These are phyloP conservation scores for Mesitornis unicolor DNA, from an alignment of 2,113 vertebrate genomes.

Conservation along the genomic window DNA sequence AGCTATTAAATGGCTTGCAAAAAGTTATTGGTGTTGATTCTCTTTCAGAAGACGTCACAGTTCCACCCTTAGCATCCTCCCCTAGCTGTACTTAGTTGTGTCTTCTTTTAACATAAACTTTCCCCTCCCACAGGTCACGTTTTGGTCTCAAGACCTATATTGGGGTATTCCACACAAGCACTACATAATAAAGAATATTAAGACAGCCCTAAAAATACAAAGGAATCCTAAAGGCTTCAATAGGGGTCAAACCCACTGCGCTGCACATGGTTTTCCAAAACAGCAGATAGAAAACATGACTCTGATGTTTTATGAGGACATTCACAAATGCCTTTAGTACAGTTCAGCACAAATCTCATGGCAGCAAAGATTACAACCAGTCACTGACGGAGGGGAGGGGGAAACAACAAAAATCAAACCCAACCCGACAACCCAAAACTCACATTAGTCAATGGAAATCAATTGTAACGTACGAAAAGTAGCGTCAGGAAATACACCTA, in stretches of 20 bases:
- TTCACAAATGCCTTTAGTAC: background rate
- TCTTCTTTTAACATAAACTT: background rate
- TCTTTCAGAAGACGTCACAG: background rate
- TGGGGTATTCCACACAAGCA: background rate
- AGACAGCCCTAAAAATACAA: background rate
- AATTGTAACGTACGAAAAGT: background rate
- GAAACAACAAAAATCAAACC: background rate
- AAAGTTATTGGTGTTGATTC: background rate
- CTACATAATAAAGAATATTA: background rate
- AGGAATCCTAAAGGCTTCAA: background rate
- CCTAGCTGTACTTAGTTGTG: background rate
- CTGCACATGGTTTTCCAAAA: background rate
- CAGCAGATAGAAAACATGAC: background rate
- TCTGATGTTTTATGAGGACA: background rate
- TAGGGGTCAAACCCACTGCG: background rate
- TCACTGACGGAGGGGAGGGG: background rate
- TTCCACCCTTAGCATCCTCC: slow-evolving; percentile 1
- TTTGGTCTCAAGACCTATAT: background rate
- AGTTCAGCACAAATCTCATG: background rate
- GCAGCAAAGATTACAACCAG: background rate
- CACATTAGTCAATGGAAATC: background rate
- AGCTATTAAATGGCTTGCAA: slow-evolving; percentile 3
- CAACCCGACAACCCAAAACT: background rate
- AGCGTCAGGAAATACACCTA: background rate
- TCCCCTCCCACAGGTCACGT: background rate